Conservation (phyloP, 2,888 invertebrate species). For the Suillia variegata region DNA sequence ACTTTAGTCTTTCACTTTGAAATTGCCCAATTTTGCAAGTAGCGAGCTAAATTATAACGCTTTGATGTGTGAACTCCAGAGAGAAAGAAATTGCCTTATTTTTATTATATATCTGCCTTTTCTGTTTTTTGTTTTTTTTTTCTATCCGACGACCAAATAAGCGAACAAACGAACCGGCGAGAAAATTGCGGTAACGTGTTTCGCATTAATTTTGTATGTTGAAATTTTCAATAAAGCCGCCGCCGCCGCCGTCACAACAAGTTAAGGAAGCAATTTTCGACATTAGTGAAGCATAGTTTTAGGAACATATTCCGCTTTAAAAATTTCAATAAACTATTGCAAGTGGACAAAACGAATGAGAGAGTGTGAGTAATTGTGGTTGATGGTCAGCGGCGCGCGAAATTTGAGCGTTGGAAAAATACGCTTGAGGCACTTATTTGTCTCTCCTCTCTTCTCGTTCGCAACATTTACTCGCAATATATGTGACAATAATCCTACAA, state of each 20-base stretch:
- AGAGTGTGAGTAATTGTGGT: neutral
- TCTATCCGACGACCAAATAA: too few relatives aligned
- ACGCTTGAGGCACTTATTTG: neutral
- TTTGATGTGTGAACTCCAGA: slow-evolving; percentile 36
- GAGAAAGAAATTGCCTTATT: slow-evolving; percentile 15
- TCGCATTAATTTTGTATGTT: slow-evolving; percentile 57
- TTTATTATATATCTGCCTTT: too few relatives aligned
- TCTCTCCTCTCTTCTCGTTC: neutral
- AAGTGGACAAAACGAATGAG: too few relatives aligned
- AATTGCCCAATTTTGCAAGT: slow-evolving; percentile 1
- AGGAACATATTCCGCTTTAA: neutral
- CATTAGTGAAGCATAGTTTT: neutral
- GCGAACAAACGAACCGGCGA: neutral
- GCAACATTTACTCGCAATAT: neutral
- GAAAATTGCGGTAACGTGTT: slow-evolving; percentile 58
- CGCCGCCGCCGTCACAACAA: too few relatives aligned
- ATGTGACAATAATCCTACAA: slow-evolving; percentile 1
- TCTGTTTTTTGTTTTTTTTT: neutral
- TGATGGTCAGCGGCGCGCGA: neutral
- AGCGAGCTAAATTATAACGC: slow-evolving; percentile 32
- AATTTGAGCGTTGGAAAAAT: neutral
- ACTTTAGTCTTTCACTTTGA: neutral
- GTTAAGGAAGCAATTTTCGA: neutral
- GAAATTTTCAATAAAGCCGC: slow-evolving; percentile 1
- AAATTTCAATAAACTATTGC: neutral